phyloP scores from a whole-genome alignment of 1,140 invertebrate species.

The Choristoneura fumiferana region DNA sequence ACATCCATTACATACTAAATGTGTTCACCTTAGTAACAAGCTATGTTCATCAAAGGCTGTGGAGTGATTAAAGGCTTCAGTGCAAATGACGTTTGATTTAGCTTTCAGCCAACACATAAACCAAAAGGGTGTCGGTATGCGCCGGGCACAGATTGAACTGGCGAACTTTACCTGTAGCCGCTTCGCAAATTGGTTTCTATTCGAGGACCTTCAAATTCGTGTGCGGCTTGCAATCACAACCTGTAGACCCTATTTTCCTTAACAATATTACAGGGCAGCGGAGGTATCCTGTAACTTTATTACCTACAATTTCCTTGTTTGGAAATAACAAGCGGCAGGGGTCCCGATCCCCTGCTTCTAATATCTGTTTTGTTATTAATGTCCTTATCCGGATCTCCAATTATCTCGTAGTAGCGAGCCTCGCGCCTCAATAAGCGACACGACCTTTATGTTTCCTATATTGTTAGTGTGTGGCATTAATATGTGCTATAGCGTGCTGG shows the following conservation, averaged over 20 bases:
- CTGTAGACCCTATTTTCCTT: conserved; percentile 44
- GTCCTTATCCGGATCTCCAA: conserved; percentile 61
- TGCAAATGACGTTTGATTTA: conserved; percentile 58
- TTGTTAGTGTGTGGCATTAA: not conserved
- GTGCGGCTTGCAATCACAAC: conserved; percentile 32
- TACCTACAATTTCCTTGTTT: conserved; percentile 49
- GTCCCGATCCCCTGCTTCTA: conserved; percentile 38
- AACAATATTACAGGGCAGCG: conserved; percentile 48
- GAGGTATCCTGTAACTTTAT: conserved; percentile 45
- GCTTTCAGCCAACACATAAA: conserved; percentile 38
- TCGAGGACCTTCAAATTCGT: conserved; percentile 23
- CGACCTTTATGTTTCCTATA: conserved; percentile 24
- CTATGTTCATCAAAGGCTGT: conserved; percentile 55
- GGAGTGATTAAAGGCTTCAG: conserved; percentile 47
- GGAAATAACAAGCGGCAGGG: conserved; percentile 49
- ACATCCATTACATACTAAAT: conserved; percentile 21
- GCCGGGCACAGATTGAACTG: not conserved
- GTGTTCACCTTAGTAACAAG: conserved; percentile 29
- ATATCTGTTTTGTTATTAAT: conserved; percentile 70
- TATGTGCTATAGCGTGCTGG: too few relatives aligned
- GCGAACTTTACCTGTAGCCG: conserved; percentile 3
- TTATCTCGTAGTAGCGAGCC: conserved; percentile 45
- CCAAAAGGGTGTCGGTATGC: conserved; percentile 21
- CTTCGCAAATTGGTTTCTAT: conserved; percentile 34
- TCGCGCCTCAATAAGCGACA: conserved; percentile 44